Conservation (phyloP, 2,888 invertebrate species). For the Cerastis leucographa region DNA sequence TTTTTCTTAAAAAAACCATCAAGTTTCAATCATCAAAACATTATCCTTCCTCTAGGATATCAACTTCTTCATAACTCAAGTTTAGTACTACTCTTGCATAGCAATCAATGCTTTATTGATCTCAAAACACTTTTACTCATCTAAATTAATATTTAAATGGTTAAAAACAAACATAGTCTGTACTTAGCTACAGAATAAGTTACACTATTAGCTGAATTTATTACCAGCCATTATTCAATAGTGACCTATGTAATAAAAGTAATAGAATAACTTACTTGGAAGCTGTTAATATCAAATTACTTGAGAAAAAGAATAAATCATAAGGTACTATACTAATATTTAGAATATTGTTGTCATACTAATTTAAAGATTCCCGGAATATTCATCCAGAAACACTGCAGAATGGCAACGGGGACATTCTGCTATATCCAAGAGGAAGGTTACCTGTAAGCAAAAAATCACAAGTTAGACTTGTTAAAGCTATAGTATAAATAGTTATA, state of each 20-base stretch:
- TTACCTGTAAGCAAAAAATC: conserved; percentile 80
- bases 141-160: conserved; percentile 57
- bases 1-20: conserved; percentile 42
- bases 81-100: conserved; percentile 20
- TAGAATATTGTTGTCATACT: conserved; percentile 10
- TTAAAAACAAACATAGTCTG: conserved; percentile 30
- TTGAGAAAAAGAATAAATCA: conserved; percentile 31
- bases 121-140: conserved; percentile 37
- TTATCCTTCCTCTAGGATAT: neutral
- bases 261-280: conserved; percentile 29
- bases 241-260: conserved; percentile 33
- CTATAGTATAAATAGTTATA: neutral
- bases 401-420: conserved; percentile 89
- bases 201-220: conserved; percentile 28
- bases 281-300: conserved; percentile 1
- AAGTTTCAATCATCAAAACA: conserved; percentile 43
- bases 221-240: conserved; percentile 46
- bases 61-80: neutral
- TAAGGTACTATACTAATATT: neutral
- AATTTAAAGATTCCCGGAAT: conserved; percentile 66
- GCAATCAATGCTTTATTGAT: conserved; percentile 54
- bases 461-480: neutral
- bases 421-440: conserved; percentile 86
- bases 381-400: conserved; percentile 83
- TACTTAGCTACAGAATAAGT: conserved; percentile 29